Percentiles rank a stretch among this genome's conserved stretches.
Evolutionary conservation across 37 sponge, comb jelly and placozoan genomes (phyloP).

Genomic region (Tethya wilhelma): DNA sequence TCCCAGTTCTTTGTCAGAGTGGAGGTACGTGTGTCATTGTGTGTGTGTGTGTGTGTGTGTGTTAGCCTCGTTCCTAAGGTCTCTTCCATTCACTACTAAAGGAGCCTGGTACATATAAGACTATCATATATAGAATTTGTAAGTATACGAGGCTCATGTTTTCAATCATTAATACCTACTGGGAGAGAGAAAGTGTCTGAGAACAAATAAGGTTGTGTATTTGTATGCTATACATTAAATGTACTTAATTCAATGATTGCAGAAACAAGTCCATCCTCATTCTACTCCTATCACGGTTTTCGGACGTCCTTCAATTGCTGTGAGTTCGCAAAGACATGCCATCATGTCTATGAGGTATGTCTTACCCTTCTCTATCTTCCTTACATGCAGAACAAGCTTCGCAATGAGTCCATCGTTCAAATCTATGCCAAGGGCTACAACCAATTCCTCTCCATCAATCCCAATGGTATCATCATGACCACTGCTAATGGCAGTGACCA

Average conservation of each 20-base stretch:
- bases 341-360: not conserved
- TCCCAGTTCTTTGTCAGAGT: slow-evolving; percentile 75
- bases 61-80: no score
- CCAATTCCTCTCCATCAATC: slow-evolving; percentile 26
- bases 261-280: not conserved
- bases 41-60: no score
- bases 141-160: no score
- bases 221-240: no score
- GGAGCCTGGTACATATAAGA: no score
- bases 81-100: no score
- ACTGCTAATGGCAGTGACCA: slow-evolving; percentile 28
- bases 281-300: slow-evolving; percentile 40
- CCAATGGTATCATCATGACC: slow-evolving; percentile 21
- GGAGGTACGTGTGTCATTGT: slow-evolving; percentile 36
- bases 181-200: no score
- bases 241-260: not conserved
- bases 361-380: not conserved
- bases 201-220: no score
- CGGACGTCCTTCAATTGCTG: slow-evolving; percentile 59
- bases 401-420: slow-evolving; percentile 25
- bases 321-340: slow-evolving; percentile 16
- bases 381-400: slow-evolving; percentile 20
- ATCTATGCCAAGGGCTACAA: slow-evolving; percentile 31
- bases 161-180: no score
- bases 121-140: no score